Percentiles rank a stretch among this genome's conserved stretches.
phyloP scores from a whole-genome alignment of 2,113 vertebrate species.

The Fulica atra region DNA sequence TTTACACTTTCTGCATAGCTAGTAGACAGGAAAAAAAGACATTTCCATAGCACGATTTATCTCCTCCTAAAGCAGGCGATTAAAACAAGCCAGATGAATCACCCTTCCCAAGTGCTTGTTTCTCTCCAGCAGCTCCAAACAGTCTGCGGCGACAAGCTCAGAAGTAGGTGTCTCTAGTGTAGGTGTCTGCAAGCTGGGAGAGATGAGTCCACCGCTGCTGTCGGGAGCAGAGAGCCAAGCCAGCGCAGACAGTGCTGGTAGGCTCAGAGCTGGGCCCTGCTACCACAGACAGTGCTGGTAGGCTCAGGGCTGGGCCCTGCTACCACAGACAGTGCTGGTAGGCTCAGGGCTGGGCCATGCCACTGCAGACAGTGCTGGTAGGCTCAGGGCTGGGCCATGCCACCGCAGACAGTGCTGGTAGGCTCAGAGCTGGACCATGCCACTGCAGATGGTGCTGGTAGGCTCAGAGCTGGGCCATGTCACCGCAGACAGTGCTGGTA shows the following conservation, averaged over 20 bases:
- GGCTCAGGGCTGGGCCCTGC: too few species aligned
- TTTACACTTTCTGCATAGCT: conserved; percentile 62
- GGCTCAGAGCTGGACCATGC: too few species aligned
- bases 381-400: too few species aligned
- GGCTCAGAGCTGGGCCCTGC: too few species aligned
- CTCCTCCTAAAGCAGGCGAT: conserved; percentile 17
- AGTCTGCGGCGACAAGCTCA: conserved; percentile 10
- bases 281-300: too few species aligned
- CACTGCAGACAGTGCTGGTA: too few species aligned
- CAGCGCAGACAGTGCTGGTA: too few species aligned
- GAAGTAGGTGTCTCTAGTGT: conserved; percentile 31
- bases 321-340: too few species aligned
- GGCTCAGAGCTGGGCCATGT: too few species aligned
- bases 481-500: background rate
- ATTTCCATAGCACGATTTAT: conserved; percentile 55
- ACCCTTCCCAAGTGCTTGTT: conserved; percentile 37
- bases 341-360: too few species aligned
- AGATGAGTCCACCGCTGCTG: background rate
- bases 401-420: too few species aligned
- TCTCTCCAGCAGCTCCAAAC: conserved; percentile 42
- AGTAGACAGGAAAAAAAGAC: conserved; percentile 61
- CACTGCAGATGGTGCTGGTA: too few species aligned
- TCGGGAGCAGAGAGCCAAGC: background rate
- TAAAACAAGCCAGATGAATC: conserved; percentile 61
- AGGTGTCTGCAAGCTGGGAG: conserved; percentile 27